Percentiles rank a stretch among this genome's conserved stretches.
Evolutionary conservation across 2,888 invertebrate species (phyloP).

Genomic region (Ptilodon capucinus): DNA sequence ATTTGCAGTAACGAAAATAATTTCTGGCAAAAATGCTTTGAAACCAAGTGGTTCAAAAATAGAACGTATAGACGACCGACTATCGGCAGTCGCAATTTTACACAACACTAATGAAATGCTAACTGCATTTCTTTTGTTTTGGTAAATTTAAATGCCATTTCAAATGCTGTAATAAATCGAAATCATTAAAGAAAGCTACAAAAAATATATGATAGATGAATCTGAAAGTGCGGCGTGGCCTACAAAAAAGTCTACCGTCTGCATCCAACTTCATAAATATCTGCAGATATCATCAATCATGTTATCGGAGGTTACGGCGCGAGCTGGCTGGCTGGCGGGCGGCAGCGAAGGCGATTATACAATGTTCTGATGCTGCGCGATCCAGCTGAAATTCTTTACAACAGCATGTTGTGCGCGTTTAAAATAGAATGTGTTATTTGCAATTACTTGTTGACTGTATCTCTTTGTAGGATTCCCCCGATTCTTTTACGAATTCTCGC

Average conservation of each 20-base stretch:
- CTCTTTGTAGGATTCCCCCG: not conserved
- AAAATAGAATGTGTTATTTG: not conserved
- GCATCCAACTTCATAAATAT: not conserved
- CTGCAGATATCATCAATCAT: slow-evolving; percentile 11
- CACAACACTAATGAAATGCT: not conserved
- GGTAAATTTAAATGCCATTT: not conserved
- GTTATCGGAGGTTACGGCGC: not conserved
- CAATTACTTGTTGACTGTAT: not conserved
- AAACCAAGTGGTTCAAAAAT: not conserved
- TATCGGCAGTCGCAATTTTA: not conserved
- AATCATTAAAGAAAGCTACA: too few species aligned
- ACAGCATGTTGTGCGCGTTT: not conserved
- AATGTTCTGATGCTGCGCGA: not conserved
- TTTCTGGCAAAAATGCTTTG: slow-evolving; percentile 3
- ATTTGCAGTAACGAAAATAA: slow-evolving; percentile 3
- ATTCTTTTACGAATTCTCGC: not conserved
- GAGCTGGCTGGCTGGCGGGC: not conserved
- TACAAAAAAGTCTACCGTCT: not conserved
- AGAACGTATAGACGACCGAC: not conserved
- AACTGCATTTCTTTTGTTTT: not conserved
- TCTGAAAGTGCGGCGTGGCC: too few species aligned
- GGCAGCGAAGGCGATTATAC: not conserved
- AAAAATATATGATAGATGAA: too few species aligned
- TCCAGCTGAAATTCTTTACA: not conserved
- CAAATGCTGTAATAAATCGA: too few species aligned